phyloP scores from a whole-genome alignment of 1,140 invertebrate species.

The Sinella curviseta region DNA sequence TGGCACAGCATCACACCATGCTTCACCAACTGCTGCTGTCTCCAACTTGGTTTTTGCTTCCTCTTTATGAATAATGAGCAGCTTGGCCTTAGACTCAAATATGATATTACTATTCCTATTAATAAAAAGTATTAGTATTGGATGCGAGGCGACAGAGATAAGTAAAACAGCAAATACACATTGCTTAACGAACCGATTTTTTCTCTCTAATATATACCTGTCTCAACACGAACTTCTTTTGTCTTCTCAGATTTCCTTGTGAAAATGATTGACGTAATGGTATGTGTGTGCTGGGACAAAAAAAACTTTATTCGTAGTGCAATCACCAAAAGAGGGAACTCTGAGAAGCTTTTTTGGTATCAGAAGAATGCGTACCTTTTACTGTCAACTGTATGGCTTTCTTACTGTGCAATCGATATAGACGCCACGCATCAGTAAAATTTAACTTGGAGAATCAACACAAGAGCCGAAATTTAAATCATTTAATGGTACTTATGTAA shows the following conservation, averaged over 20 bases:
- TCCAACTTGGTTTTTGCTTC: neutral
- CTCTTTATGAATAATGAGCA: neutral
- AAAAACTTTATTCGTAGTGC: too few species aligned
- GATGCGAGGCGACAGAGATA: neutral
- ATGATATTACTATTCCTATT: constrained; percentile 2
- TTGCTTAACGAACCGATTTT: constrained; percentile 18
- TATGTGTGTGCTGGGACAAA: neutral
- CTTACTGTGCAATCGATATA: too few species aligned
- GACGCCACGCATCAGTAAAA: too few species aligned
- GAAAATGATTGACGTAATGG: constrained; percentile 1
- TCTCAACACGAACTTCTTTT: neutral
- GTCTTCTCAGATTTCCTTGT: neutral
- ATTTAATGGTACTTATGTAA: too few species aligned
- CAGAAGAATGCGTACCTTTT: too few species aligned
- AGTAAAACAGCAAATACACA: neutral
- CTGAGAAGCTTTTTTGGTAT: too few species aligned
- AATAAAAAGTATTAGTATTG: neutral
- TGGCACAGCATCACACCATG: neutral
- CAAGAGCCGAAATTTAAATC: too few species aligned
- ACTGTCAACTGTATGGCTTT: too few species aligned
- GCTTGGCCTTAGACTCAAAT: too few species aligned
- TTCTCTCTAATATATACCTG: constrained; percentile 5
- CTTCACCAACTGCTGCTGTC: neutral
- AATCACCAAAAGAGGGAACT: too few species aligned
- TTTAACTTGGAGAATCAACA: too few species aligned